Conservation (phyloP, 2,797 vertebrate species). For the Limnodromus scolopaceus region DNA sequence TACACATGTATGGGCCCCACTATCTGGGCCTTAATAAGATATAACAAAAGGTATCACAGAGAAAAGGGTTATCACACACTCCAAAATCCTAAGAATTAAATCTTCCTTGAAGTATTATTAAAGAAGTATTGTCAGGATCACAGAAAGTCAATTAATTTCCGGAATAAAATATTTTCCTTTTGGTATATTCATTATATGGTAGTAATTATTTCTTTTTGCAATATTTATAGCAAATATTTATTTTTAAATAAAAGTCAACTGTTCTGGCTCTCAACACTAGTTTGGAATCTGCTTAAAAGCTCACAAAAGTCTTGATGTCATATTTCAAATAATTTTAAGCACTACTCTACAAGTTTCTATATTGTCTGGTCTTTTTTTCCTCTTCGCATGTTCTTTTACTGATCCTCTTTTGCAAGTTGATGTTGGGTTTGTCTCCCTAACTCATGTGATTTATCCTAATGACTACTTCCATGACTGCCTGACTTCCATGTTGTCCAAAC, state of each 20-base stretch:
- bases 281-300: neutral
- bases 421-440: neutral
- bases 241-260: neutral
- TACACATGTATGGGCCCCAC: neutral
- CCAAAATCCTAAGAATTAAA: neutral
- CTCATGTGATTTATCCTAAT: neutral
- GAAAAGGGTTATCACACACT: neutral
- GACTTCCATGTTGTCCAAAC: neutral
- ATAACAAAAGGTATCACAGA: neutral
- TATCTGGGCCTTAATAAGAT: neutral
- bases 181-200: neutral
- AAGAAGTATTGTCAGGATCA: neutral
- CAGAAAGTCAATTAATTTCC: neutral
- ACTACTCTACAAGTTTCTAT: neutral
- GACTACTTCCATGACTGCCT: neutral
- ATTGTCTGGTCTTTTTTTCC: neutral
- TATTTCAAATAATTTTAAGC: neutral
- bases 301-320: neutral
- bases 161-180: neutral
- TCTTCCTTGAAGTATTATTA: neutral
- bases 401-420: neutral
- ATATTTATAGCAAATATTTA: neutral
- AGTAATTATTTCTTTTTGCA: neutral
- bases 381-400: fast-evolving
- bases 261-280: neutral